Conservation (phyloP, 2,113 vertebrate genomes). For the Dendrocopos noguchii region DNA sequence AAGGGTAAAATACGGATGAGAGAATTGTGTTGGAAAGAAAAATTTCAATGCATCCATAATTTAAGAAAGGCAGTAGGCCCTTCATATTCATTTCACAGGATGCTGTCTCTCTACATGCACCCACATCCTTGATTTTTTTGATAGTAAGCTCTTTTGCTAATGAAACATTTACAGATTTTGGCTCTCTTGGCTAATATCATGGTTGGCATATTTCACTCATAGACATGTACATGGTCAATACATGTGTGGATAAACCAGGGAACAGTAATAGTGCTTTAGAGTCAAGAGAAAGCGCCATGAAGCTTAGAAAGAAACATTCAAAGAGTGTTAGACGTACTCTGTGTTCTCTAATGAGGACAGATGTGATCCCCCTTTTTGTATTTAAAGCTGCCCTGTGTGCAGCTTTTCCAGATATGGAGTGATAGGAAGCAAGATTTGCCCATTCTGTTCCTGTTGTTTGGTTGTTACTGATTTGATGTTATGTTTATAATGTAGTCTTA, state of each 20-base stretch:
- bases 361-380: background rate
- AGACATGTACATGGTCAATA: background rate
- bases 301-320: background rate
- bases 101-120: background rate
- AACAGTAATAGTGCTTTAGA: background rate
- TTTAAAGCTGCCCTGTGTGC: background rate
- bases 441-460: background rate
- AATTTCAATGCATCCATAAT: background rate
- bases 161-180: slow-evolving; percentile 52
- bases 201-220: background rate
- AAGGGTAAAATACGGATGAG: background rate
- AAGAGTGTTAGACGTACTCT: background rate
- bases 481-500: background rate
- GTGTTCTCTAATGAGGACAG: background rate
- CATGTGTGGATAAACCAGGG: background rate
- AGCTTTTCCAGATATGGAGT: background rate
- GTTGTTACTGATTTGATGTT: background rate
- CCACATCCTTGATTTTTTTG: background rate
- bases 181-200: slow-evolving; percentile 3
- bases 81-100: background rate
- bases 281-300: background rate
- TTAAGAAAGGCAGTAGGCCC: background rate
- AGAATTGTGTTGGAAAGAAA: background rate
- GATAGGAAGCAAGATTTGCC: background rate
- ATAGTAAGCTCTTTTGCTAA: background rate